Percentiles rank a stretch among this genome's conserved stretches.
Evolutionary conservation across 2,888 invertebrate genomes (phyloP).

Genomic region (Drosophila algonquin): DNA sequence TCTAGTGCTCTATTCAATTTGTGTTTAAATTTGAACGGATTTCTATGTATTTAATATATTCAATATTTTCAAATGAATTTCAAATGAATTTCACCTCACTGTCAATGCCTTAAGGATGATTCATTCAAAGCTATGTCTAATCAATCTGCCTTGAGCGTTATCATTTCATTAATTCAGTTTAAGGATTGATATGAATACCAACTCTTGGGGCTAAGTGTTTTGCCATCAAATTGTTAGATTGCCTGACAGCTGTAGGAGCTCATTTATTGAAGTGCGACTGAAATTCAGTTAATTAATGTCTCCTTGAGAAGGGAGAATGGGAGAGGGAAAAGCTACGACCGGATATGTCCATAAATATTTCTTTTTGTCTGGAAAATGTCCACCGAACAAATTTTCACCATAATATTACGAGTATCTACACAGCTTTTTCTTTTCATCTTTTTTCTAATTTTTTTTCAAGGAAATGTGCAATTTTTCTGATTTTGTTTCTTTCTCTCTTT

Average conservation of each 20-base stretch:
- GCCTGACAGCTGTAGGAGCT: conserved; percentile 17
- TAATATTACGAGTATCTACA: conserved; percentile 46
- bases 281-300: too few relatives aligned
- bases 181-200: not conserved
- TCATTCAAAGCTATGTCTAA: too few relatives aligned
- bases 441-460: conserved; percentile 33
- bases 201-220: conserved; percentile 9
- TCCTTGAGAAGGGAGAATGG: too few relatives aligned
- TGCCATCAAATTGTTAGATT: conserved; percentile 28
- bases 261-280: too few relatives aligned
- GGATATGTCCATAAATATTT: conserved; percentile 76
- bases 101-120: too few relatives aligned
- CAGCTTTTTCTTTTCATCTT: conserved; percentile 18
- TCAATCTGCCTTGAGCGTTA: too few relatives aligned
- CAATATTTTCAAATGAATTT: too few relatives aligned
- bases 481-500: conserved; percentile 37
- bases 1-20: conserved; percentile 11
- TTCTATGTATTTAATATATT: accelerated
- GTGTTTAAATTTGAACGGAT: not conserved
- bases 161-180: not conserved
- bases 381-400: conserved; percentile 13
- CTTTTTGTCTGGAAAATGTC: conserved; percentile 23
- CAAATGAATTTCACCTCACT: too few relatives aligned
- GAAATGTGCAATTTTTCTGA: conserved; percentile 72
- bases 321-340: too few relatives aligned